Percentiles rank a stretch among this genome's conserved stretches.
Evolutionary conservation across 2,888 invertebrate genomes (phyloP).

Genomic region (Rhaphigaster nebulosa): DNA sequence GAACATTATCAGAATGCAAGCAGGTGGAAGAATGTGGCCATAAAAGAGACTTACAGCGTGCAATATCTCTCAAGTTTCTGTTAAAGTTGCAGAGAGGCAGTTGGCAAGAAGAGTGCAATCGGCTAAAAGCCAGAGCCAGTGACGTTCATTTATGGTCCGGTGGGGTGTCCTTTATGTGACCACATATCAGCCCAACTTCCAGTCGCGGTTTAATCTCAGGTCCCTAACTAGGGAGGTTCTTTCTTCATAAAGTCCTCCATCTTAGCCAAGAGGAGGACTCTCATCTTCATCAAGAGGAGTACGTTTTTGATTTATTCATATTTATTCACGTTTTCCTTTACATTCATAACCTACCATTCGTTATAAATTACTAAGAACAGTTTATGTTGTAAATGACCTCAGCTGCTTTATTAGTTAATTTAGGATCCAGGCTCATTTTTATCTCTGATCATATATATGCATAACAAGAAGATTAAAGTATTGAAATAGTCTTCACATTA

Average conservation of each 20-base stretch:
- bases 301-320: neutral
- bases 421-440: too few relatives aligned
- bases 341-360: neutral
- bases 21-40: neutral
- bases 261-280: too few relatives aligned
- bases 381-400: too few relatives aligned
- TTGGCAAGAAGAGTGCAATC: conserved; percentile 33
- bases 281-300: neutral
- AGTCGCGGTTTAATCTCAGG: conserved; percentile 9
- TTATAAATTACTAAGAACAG: neutral
- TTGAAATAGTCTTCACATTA: too few relatives aligned
- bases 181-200: conserved; percentile 3
- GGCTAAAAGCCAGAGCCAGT: neutral
- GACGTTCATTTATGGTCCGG: conserved; percentile 36
- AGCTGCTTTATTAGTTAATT: too few relatives aligned
- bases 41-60: neutral
- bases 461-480: too few relatives aligned
- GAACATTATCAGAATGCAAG: neutral
- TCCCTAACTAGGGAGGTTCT: neutral
- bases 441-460: too few relatives aligned
- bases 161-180: conserved; percentile 25
- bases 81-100: conserved; percentile 20
- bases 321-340: neutral
- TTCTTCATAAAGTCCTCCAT: neutral
- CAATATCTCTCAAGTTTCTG: conserved; percentile 28